These are phyloP conservation scores for Dendrolimus houi DNA, from an alignment of 2,888 invertebrate species.

Conservation along the genomic window DNA sequence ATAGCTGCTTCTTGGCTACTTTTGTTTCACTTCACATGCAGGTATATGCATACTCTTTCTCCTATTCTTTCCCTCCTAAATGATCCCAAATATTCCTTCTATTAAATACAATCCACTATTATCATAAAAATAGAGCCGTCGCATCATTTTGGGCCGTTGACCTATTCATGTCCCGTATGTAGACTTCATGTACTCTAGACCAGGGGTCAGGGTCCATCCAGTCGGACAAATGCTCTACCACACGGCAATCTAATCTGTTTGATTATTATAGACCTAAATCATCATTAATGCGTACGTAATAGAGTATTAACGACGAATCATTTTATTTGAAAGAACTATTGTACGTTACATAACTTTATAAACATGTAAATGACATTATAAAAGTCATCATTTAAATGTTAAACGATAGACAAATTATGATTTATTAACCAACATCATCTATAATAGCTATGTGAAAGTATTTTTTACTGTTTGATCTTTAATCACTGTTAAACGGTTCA, in stretches of 20 bases:
- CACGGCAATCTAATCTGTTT: not conserved
- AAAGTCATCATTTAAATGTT: not conserved
- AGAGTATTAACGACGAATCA: not conserved
- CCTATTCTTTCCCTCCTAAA: too few species aligned
- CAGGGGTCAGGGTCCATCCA: too few species aligned
- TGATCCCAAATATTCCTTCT: too few species aligned
- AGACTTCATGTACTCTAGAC: too few species aligned
- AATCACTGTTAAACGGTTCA: not conserved
- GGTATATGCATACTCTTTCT: too few species aligned
- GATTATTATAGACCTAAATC: not conserved
- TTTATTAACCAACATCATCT: not conserved
- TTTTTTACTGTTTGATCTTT: not conserved
- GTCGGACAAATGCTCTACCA: too few species aligned
- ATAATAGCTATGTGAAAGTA: not conserved
- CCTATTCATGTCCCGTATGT: too few species aligned
- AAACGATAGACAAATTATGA: not conserved
- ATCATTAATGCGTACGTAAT: not conserved
- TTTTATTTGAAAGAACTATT: not conserved
- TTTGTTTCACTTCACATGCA: too few species aligned
- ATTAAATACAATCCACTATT: too few species aligned
- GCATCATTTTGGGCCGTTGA: too few species aligned
- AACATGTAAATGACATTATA: not conserved
- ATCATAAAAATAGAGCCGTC: too few species aligned
- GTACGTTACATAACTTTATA: not conserved
- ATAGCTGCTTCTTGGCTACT: too few species aligned